Evolutionary conservation across 2,113 vertebrate genomes (phyloP).

Genomic region (Toxotes jaculatrix): DNA sequence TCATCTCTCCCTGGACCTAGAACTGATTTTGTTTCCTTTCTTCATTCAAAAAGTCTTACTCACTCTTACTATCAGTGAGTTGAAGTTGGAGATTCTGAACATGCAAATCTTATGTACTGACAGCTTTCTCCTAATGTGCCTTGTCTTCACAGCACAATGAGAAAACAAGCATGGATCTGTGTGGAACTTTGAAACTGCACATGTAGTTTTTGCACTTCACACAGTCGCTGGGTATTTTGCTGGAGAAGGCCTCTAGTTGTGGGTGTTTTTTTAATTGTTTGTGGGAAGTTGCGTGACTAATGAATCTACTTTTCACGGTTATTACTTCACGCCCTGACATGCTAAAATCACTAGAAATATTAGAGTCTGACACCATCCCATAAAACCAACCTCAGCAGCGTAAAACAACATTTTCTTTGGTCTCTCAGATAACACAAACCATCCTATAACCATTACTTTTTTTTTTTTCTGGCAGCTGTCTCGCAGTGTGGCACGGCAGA

Average conservation of each 20-base stretch:
- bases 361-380: neutral
- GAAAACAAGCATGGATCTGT: neutral
- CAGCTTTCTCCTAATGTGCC: neutral
- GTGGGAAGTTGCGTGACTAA: conserved; percentile 6
- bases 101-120: neutral
- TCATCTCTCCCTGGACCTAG: neutral
- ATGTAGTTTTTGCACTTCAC: neutral
- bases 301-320: neutral
- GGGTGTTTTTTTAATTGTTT: neutral
- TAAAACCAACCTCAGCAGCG: neutral
- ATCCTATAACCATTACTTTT: neutral
- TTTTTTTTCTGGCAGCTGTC: conserved; percentile 23
- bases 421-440: conserved; percentile 15
- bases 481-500: neutral
- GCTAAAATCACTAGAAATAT: conserved; percentile 23
- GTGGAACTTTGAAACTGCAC: neutral
- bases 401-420: conserved; percentile 7
- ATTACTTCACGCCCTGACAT: neutral
- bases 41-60: neutral
- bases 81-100: neutral
- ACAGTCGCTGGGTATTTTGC: neutral
- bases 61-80: too few relatives aligned
- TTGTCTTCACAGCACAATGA: neutral
- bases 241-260: neutral
- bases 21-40: neutral